Conservation (phyloP, 2,113 vertebrate species). For the Paralichthys olivaceus region DNA sequence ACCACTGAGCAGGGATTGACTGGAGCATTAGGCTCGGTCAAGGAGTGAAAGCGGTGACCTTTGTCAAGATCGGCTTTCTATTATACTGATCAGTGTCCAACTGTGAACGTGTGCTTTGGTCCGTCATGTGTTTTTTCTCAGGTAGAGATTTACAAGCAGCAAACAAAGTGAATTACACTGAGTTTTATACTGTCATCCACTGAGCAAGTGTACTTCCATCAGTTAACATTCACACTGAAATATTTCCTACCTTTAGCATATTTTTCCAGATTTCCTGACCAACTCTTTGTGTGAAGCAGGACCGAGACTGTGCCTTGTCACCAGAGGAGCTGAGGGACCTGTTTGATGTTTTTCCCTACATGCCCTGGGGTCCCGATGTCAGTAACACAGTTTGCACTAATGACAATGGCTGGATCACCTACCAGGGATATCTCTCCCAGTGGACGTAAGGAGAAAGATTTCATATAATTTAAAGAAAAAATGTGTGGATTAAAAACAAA, state of each 20-base stretch:
- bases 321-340: slow-evolving; percentile 93
- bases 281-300: slow-evolving; percentile 79
- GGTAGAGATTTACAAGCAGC: not conserved
- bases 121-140: slow-evolving; percentile 20
- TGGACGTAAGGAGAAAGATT: slow-evolving; percentile 90
- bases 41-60: slow-evolving; percentile 32
- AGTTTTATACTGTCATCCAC: not conserved
- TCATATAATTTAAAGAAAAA: not conserved
- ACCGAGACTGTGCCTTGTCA: slow-evolving; percentile 95
- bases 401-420: slow-evolving; percentile 96
- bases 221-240: not conserved
- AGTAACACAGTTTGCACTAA: slow-evolving; percentile 96
- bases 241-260: not conserved
- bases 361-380: slow-evolving; percentile 97
- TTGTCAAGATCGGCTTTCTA: slow-evolving; percentile 31
- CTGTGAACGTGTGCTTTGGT: slow-evolving; percentile 2
- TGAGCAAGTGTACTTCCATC: not conserved
- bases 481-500: not conserved
- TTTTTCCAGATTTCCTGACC: not conserved
- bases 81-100: slow-evolving; percentile 15
- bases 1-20: slow-evolving; percentile 50
- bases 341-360: slow-evolving; percentile 96
- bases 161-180: not conserved
- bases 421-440: slow-evolving; percentile 98
- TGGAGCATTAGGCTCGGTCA: slow-evolving; percentile 53